Percentiles rank a stretch among this genome's conserved stretches.
Evolutionary conservation across 2,888 invertebrate genomes (phyloP).

Genomic region (Cheilosia variabilis): DNA sequence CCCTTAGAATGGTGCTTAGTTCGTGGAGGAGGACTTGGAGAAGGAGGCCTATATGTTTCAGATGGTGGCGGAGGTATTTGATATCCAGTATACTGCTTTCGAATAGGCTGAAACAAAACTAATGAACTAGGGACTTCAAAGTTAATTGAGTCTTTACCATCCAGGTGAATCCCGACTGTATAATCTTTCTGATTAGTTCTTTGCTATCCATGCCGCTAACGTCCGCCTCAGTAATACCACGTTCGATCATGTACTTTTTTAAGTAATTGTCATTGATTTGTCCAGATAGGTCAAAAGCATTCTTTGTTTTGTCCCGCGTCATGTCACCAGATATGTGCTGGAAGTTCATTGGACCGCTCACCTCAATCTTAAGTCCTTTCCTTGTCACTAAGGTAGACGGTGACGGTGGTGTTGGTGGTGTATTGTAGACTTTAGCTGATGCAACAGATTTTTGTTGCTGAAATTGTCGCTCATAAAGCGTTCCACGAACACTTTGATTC

Average conservation of each 20-base stretch:
- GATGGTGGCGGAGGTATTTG: slow-evolving; percentile 60
- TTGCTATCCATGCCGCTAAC: slow-evolving; percentile 78
- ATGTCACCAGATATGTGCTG: slow-evolving; percentile 80
- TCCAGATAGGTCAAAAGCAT: slow-evolving; percentile 79
- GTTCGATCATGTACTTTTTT: slow-evolving; percentile 81
- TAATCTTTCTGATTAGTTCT: slow-evolving; percentile 79
- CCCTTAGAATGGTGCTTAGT: slow-evolving; percentile 45
- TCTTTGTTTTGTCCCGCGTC: slow-evolving; percentile 80
- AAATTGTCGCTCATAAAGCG: slow-evolving; percentile 55
- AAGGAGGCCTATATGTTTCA: slow-evolving; percentile 30
- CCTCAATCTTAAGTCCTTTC: slow-evolving; percentile 79
- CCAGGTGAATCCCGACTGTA: slow-evolving; percentile 80
- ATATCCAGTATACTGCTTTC: background rate
- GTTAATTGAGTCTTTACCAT: slow-evolving; percentile 74
- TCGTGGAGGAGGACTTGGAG: slow-evolving; percentile 17
- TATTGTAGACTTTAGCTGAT: slow-evolving; percentile 23
- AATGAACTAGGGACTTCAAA: background rate
- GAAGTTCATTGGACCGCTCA: slow-evolving; percentile 80
- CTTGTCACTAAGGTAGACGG: slow-evolving; percentile 78
- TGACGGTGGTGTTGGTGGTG: slow-evolving; percentile 75
- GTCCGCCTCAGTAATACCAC: slow-evolving; percentile 79
- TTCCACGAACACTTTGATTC: slow-evolving; percentile 4
- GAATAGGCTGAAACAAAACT: slow-evolving; percentile 46
- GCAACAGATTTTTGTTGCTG: slow-evolving; percentile 14
- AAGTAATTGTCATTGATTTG: slow-evolving; percentile 79